A percentile compares a stretch with the other conserved stretches of the same genome.
Conservation (phyloP, 2,888 invertebrate genomes). For the Acanthoscelides obtectus region DNA sequence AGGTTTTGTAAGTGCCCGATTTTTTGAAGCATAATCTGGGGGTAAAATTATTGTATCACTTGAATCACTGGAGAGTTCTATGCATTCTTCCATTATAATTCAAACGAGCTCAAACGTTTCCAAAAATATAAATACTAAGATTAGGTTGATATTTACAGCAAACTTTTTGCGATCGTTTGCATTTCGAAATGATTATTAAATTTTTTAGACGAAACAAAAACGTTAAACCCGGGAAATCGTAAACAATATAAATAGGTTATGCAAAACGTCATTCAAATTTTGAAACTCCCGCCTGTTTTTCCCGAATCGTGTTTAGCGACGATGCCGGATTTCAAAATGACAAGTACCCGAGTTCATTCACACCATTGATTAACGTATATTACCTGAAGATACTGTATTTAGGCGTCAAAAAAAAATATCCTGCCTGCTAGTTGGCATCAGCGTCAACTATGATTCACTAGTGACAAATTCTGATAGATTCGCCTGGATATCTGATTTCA, state of each 20-base stretch:
- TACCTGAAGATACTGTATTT: too few species aligned
- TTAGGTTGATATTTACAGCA: too few species aligned
- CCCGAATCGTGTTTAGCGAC: not conserved
- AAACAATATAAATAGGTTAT: not conserved
- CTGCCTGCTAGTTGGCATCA: too few species aligned
- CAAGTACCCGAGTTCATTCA: too few species aligned
- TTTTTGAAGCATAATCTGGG: not conserved
- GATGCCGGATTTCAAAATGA: not conserved
- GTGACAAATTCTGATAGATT: too few species aligned
- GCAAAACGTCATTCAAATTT: not conserved
- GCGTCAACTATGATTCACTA: too few species aligned
- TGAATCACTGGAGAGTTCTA: conserved; percentile 3
- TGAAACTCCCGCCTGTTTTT: not conserved
- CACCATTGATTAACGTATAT: too few species aligned
- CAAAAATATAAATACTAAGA: not conserved
- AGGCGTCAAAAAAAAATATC: too few species aligned
- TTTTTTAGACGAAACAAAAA: not conserved
- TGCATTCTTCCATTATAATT: not conserved
- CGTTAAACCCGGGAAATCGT: not conserved
- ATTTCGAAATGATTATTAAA: not conserved
- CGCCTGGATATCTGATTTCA: too few species aligned
- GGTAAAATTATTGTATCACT: conserved; percentile 1
- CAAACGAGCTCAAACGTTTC: not conserved
- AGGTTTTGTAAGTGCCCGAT: not conserved
- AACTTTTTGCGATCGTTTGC: not conserved